Conservation (phyloP, 1,140 invertebrate genomes). For the Macrocentrus cingulum region DNA sequence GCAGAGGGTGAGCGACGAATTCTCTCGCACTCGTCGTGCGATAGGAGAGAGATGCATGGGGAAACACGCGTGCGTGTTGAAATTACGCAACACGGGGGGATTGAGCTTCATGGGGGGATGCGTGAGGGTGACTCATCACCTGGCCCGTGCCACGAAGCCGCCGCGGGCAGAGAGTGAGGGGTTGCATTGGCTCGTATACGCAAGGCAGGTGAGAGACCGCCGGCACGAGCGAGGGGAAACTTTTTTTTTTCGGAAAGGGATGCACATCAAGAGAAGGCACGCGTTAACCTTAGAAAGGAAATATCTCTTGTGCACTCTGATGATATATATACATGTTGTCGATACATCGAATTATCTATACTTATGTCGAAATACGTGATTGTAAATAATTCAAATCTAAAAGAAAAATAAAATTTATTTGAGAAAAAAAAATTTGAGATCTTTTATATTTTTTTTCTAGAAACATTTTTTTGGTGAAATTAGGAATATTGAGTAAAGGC, state of each 20-base stretch:
- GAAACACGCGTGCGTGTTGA: conserved; percentile 30
- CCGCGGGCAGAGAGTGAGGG: conserved; percentile 25
- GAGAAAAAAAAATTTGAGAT: too few relatives aligned
- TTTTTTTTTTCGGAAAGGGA: conserved; percentile 21
- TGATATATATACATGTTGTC: too few relatives aligned
- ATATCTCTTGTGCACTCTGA: too few relatives aligned
- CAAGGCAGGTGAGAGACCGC: conserved; percentile 45
- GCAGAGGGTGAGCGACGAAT: conserved; percentile 12
- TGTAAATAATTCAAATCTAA: too few relatives aligned
- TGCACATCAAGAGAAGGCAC: conserved; percentile 3
- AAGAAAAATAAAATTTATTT: too few relatives aligned
- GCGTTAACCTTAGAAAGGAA: neutral
- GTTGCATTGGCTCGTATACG: conserved; percentile 13
- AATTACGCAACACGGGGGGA: conserved; percentile 32
- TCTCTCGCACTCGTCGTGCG: too few relatives aligned
- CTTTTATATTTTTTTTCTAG: too few relatives aligned
- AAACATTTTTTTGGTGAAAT: neutral
- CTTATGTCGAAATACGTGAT: too few relatives aligned
- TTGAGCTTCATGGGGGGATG: conserved; percentile 24
- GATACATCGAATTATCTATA: too few relatives aligned
- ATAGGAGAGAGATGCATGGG: conserved; percentile 7
- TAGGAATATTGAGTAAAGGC: neutral
- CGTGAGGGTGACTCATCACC: conserved; percentile 55
- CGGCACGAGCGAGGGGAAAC: conserved; percentile 28
- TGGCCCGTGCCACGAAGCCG: conserved; percentile 42